Percentiles rank a stretch among this genome's conserved stretches.
Evolutionary conservation across 2,888 invertebrate species (phyloP).

Genomic region (Fragum whitleyi): DNA sequence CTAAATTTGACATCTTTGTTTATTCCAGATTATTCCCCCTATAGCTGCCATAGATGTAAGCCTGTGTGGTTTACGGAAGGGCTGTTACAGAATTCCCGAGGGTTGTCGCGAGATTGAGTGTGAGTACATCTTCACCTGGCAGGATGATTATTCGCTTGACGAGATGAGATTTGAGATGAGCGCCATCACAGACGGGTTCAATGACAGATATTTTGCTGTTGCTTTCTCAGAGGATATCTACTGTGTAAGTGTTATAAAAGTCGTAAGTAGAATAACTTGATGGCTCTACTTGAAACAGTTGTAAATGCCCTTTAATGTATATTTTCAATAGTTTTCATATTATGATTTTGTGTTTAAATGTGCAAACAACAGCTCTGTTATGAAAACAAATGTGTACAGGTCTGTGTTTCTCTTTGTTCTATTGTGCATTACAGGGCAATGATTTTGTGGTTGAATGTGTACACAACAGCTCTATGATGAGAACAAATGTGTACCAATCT

Average conservation of each 20-base stretch:
- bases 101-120: constrained; percentile 81
- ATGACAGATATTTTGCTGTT: constrained; percentile 82
- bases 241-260: constrained; percentile 73
- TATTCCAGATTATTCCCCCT: constrained; percentile 62
- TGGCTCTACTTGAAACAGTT: too few relatives aligned
- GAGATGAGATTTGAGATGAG: constrained; percentile 77
- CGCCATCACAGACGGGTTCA: constrained; percentile 78
- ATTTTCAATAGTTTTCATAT: too few relatives aligned
- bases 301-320: too few relatives aligned
- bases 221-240: constrained; percentile 82
- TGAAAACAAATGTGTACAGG: constrained; percentile 64
- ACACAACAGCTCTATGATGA: constrained; percentile 68
- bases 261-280: too few relatives aligned
- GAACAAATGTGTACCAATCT: constrained; percentile 67
- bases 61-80: constrained; percentile 81
- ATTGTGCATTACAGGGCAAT: constrained; percentile 41
- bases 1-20: not conserved
- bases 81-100: constrained; percentile 83
- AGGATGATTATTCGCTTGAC: constrained; percentile 40
- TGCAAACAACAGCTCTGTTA: constrained; percentile 72
- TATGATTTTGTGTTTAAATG: constrained; percentile 68
- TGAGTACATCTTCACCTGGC: constrained; percentile 83
- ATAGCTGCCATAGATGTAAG: constrained; percentile 75
- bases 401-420: constrained; percentile 66
- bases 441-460: constrained; percentile 76